A percentile compares a stretch with the other conserved stretches of the same genome.
phyloP scores from a whole-genome alignment of 1,140 invertebrate species.

The Atta colombica region DNA sequence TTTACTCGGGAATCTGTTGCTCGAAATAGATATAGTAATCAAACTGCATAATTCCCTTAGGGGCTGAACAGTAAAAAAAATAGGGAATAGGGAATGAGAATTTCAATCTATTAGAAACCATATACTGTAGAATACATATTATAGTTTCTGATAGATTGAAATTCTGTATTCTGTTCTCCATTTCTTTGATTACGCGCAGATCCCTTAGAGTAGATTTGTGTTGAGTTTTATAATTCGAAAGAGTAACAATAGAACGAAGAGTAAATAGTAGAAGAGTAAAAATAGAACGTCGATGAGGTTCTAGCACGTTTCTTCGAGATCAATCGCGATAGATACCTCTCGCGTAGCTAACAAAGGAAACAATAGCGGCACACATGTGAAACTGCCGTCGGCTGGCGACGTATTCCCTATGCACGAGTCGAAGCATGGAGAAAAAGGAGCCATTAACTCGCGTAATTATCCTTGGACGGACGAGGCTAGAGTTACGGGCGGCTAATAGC shows the following conservation, averaged over 20 bases:
- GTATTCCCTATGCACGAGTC: constrained; percentile 49
- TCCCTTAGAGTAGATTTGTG: not conserved
- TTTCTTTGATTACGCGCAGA: too few relatives aligned
- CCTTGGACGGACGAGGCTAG: constrained; percentile 79
- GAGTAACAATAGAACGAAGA: too few relatives aligned
- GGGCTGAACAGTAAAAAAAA: too few relatives aligned
- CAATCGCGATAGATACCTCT: constrained; percentile 6
- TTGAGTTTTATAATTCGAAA: not conserved
- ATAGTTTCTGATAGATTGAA: too few relatives aligned
- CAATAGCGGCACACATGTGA: constrained; percentile 9
- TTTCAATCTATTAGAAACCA: too few relatives aligned
- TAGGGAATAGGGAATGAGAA: too few relatives aligned
- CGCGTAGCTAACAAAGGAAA: constrained; percentile 12
- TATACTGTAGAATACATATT: too few relatives aligned
- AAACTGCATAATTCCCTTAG: not conserved
- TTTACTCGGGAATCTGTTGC: not conserved
- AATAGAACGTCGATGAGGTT: not conserved
- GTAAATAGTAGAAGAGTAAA: too few relatives aligned
- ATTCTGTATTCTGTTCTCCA: too few relatives aligned
- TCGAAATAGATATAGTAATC: not conserved
- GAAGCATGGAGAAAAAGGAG: constrained; percentile 74
- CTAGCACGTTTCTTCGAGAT: not conserved
- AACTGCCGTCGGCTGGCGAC: constrained; percentile 4
- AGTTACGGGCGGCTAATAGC: constrained; percentile 82
- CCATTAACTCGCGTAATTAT: constrained; percentile 83